These are phyloP conservation scores for Asarcornis scutulata DNA, from an alignment of 2,113 vertebrate species.

Conservation along the genomic window DNA sequence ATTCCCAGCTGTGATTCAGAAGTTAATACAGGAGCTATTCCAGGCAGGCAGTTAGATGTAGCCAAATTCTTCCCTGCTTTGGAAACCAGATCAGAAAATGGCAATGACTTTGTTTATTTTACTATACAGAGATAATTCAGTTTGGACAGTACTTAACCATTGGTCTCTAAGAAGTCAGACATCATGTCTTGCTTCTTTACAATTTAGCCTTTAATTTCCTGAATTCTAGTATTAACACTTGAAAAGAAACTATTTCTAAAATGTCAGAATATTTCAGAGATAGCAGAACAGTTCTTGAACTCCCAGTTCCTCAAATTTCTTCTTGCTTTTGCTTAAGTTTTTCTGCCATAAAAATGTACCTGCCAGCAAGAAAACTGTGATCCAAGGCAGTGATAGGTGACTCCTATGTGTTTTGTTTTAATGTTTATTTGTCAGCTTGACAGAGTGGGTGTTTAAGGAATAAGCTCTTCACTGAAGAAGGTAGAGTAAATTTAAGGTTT, in stretches of 20 bases:
- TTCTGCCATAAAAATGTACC: background rate
- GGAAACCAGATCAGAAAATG: background rate
- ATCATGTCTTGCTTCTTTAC: background rate
- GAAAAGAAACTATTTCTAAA: background rate
- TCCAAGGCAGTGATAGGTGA: background rate
- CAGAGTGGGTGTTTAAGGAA: background rate
- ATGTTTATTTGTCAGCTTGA: slow-evolving; percentile 7
- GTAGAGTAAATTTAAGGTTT: background rate
- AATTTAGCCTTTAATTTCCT: background rate
- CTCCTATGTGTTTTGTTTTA: background rate
- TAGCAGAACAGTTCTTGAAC: background rate
- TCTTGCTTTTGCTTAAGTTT: background rate
- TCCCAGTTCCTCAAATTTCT: background rate
- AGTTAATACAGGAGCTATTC: background rate
- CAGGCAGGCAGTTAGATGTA: background rate
- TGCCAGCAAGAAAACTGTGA: background rate
- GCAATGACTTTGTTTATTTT: background rate
- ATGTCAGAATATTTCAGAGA: background rate
- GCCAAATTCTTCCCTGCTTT: background rate
- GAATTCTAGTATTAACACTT: background rate
- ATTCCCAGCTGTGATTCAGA: background rate
- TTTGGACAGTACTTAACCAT: background rate
- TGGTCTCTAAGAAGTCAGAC: background rate
- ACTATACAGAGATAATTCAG: background rate
- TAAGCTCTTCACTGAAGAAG: background rate